phyloP scores from a whole-genome alignment of 2,113 vertebrate species.

The Cavia aperea region DNA sequence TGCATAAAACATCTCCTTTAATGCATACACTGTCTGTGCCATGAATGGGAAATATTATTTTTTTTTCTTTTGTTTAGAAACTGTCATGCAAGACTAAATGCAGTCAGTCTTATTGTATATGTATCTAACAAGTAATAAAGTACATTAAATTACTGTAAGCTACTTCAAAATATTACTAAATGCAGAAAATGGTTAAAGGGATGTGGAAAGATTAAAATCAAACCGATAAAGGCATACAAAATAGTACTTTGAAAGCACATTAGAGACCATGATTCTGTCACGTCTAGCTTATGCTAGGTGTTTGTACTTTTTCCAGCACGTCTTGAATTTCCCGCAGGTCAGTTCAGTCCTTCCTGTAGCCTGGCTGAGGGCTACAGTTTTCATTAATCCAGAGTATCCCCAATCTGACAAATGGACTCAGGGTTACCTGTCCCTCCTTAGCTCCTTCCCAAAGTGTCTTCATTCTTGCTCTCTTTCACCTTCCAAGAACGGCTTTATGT shows the following conservation, averaged over 20 bases:
- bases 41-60: neutral
- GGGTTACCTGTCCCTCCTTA: neutral
- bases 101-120: neutral
- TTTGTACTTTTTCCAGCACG: neutral
- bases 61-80: neutral
- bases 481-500: neutral
- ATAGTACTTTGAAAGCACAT: neutral
- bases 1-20: neutral
- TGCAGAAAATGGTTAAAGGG: neutral
- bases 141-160: neutral
- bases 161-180: neutral
- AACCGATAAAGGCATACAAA: neutral
- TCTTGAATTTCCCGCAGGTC: neutral
- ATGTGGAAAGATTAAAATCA: neutral
- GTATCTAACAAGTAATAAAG: neutral
- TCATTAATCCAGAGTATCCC: too few species aligned
- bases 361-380: neutral
- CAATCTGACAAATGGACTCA: neutral
- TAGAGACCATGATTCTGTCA: neutral
- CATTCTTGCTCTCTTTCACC: neutral
- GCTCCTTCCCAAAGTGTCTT: neutral
- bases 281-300: neutral
- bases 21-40: neutral
- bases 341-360: neutral
- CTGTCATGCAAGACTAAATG: neutral